Base-by-base conservation (phyloP, 2,797 vertebrate genomes). In the Falco concolor region DNA sequence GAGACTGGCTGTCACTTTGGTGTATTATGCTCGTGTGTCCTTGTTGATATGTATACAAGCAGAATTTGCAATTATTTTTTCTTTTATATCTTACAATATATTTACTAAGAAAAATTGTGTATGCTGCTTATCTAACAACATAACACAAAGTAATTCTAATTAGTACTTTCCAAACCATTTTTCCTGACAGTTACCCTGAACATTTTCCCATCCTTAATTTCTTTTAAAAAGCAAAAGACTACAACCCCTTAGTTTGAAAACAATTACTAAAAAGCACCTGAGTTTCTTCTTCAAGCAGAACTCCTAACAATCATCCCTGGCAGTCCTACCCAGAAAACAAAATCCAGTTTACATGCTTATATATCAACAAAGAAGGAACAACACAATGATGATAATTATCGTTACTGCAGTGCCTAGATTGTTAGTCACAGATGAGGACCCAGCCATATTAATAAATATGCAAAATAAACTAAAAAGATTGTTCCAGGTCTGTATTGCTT, bases 281-380 rank as follows among this genome's bases (percentile, higher is more conserved):
- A 85, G 14, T 70, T 85, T 80, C 30, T 83, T 91, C 57, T 84
- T 87, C 45, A 57, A 61, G 74, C 59, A 76, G 69, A 78, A 65
- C 74, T 91, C 69, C 25, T 67, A 45, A 52, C 10, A 60, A 7
- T 92, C 59, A 30, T 60, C 49, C 70, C 65, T 91, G 87, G 65
- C 69, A 96, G 44, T 65, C 68, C 70, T 91, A 59, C 63, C 49
- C 34, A 94, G 91, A 86, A 95, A 96, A 93, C 63, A 88, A 88
- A 95, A 93, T 73, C 82, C 52, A 63, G 95, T 93, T 94, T 96
- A 95, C 73, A 87, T 95, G 94, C 79, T 91, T 95, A 79, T 95
- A 81, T 91, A 82, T 91, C 79, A 92, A 95, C 89, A 96, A 92
- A 92, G 75, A 91, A 88, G 30, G 84, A 95, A 91, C 93, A 94